phyloP scores from a whole-genome alignment of 2,888 invertebrate species.

The Chelonus formosanus region DNA sequence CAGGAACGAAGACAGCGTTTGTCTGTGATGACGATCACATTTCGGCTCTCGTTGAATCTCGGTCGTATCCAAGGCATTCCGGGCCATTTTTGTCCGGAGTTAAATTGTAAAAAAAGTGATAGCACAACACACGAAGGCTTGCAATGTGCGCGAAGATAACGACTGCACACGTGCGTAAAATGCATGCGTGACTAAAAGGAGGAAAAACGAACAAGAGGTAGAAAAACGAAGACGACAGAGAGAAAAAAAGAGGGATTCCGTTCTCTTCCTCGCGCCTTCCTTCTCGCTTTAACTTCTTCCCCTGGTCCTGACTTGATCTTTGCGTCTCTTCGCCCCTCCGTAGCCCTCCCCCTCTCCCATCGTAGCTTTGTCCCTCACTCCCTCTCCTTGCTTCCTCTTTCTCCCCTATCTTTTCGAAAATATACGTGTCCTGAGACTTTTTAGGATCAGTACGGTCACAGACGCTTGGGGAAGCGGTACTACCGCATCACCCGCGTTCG shows the following conservation, averaged over 20 bases:
- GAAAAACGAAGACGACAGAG: slow-evolving; percentile 5
- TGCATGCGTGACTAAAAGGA: slow-evolving; percentile 24
- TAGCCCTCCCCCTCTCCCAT: slow-evolving; percentile 26
- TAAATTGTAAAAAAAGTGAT: background rate
- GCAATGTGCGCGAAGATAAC: slow-evolving; percentile 24
- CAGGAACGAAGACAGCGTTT: too few species aligned
- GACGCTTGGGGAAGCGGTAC: slow-evolving; percentile 46
- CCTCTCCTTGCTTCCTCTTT: slow-evolving; percentile 27
- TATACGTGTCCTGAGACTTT: slow-evolving; percentile 47
- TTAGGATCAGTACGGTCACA: slow-evolving; percentile 48
- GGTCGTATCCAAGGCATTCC: too few species aligned
- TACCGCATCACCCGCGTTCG: slow-evolving; percentile 8
- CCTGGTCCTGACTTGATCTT: slow-evolving; percentile 28
- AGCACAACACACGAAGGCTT: slow-evolving; percentile 3
- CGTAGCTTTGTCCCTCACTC: slow-evolving; percentile 19
- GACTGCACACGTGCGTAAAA: slow-evolving; percentile 24
- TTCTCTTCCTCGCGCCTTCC: slow-evolving; percentile 28
- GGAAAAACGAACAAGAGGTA: slow-evolving; percentile 11
- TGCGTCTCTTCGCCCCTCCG: slow-evolving; percentile 23
- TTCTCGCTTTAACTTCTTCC: slow-evolving; percentile 29
- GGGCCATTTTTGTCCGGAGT: too few species aligned
- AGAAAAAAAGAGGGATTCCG: slow-evolving; percentile 24
- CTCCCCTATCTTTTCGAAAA: slow-evolving; percentile 45
- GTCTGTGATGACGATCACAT: too few species aligned
- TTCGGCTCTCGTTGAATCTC: background rate